Percentiles rank a stretch among this genome's conserved stretches.
Conservation (phyloP, 2,888 invertebrate species). For the Ectemnius cavifrons region DNA sequence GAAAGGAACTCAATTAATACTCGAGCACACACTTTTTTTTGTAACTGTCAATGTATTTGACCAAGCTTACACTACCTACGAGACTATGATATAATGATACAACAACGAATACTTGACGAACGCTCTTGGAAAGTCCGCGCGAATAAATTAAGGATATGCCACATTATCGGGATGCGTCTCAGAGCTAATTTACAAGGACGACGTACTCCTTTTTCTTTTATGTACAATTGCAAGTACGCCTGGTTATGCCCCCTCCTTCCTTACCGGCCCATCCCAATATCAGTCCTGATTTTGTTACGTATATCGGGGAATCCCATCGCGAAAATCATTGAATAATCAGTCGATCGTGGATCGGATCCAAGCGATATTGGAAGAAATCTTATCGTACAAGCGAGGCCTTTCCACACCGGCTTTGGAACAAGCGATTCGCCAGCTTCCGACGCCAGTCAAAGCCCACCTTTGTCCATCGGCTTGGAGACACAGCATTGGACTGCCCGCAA, state of each 20-base stretch:
- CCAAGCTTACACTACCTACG: background rate
- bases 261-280: constrained; percentile 20
- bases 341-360: constrained; percentile 91
- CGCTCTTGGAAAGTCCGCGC: constrained; percentile 17
- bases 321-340: constrained; percentile 46
- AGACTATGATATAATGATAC: constrained; percentile 16
- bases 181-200: constrained; percentile 34
- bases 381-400: constrained; percentile 90
- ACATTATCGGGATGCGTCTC: constrained; percentile 19
- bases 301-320: too few relatives aligned
- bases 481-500: constrained; percentile 92
- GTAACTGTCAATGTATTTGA: constrained; percentile 1
- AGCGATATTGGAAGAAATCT: constrained; percentile 89
- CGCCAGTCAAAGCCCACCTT: constrained; percentile 89
- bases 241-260: background rate
- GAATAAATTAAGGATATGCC: constrained; percentile 25
- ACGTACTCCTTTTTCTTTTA: constrained; percentile 19
- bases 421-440: constrained; percentile 92
- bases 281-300: constrained; percentile 23
- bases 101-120: constrained; percentile 21
- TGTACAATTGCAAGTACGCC: constrained; percentile 13
- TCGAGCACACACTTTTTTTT: too few relatives aligned
- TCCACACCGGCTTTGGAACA: constrained; percentile 88
- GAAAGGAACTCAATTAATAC: too few relatives aligned
- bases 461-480: constrained; percentile 86